Conservation (phyloP, 2,797 vertebrate genomes). For the Calcarius lapponicus region DNA sequence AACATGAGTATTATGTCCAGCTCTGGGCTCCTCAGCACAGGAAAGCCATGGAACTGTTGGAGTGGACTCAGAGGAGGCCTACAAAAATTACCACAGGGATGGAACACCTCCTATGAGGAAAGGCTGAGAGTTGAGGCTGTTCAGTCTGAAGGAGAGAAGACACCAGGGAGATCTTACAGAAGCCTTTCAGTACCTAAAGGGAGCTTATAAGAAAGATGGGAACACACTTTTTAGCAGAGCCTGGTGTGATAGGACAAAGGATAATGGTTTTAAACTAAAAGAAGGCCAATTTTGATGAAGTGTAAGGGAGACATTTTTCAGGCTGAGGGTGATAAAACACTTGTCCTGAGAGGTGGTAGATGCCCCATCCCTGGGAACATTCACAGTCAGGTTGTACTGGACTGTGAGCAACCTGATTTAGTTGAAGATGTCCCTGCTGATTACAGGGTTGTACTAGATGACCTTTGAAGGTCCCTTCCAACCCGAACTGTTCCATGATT, state of each 20-base stretch:
- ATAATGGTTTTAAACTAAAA: background rate
- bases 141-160: background rate
- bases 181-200: background rate
- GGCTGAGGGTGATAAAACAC: background rate
- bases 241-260: background rate
- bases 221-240: background rate
- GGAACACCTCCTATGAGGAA: background rate
- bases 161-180: background rate
- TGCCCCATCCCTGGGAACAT: background rate
- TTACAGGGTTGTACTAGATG: background rate
- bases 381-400: background rate
- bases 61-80: background rate
- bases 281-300: background rate
- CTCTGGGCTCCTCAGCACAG: background rate
- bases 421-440: background rate
- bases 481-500: background rate
- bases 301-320: background rate
- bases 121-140: background rate
- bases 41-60: background rate
- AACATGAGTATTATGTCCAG: background rate
- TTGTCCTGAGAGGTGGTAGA: background rate
- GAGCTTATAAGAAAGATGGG: background rate
- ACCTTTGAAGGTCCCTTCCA: background rate
- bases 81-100: background rate
- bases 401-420: background rate